Percentiles rank a stretch among this genome's conserved stretches.
Evolutionary conservation across 2,888 invertebrate genomes (phyloP).

Genomic region (Yponomeuta evonymella): DNA sequence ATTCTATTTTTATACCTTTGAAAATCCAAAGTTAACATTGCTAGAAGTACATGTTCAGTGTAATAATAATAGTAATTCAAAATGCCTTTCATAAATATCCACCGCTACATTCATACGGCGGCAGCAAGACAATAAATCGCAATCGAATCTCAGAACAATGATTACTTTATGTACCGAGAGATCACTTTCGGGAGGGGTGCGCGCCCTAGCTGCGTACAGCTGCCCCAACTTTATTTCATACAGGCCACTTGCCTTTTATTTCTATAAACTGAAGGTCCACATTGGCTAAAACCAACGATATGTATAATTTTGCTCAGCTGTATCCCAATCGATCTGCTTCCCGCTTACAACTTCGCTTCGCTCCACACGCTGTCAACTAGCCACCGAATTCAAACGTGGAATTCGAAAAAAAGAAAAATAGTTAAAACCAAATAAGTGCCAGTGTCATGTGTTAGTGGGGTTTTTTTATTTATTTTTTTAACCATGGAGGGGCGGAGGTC

Average conservation of each 20-base stretch:
- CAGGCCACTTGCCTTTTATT: conserved; percentile 3
- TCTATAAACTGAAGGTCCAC: not conserved
- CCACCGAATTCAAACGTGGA: conserved; percentile 44
- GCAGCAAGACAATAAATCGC: conserved; percentile 46
- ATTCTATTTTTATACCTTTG: too few relatives aligned
- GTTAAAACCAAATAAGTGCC: conserved; percentile 23
- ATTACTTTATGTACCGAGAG: conserved; percentile 36
- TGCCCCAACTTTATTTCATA: conserved; percentile 10
- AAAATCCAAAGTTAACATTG: not conserved
- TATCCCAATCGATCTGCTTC: conserved; percentile 65
- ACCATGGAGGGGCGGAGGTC: conserved; percentile 68
- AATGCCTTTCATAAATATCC: not conserved
- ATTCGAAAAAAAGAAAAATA: conserved; percentile 27
- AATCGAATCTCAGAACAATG: conserved; percentile 65
- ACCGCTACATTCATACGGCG: not conserved
- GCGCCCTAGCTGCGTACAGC: conserved; percentile 71
- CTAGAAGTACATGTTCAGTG: not conserved
- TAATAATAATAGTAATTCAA: not conserved
- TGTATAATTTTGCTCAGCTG: conserved; percentile 9
- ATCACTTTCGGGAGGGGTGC: conserved; percentile 61
- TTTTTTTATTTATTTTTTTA: conserved; percentile 29
- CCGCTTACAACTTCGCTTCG: conserved; percentile 47
- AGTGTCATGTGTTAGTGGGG: conserved; percentile 48
- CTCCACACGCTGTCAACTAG: conserved; percentile 57
- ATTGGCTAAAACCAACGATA: not conserved